Evolutionary conservation across 1,140 invertebrate species (phyloP), one percentile per base, ranked within the genome.

Genomic region (Latrodectus geometricus): DNA sequence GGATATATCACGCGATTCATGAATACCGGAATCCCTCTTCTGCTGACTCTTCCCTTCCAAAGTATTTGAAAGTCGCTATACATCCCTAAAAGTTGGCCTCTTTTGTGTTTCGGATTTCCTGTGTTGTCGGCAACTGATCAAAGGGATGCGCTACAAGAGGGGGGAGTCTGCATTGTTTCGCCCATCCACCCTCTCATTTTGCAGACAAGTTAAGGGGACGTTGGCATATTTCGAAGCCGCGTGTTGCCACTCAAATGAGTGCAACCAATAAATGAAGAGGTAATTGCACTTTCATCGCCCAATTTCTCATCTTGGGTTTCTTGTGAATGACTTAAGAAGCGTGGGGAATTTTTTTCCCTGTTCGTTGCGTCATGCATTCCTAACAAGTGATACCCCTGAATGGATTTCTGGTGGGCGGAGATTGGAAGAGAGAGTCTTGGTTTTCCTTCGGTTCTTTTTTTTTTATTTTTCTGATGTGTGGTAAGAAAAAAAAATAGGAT

Each of bases 121-220:
- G 78, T 82, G 68, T 61, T 73, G 69, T 82, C 79, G 79, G 79
- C 68, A 48, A 20, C 15, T 14, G 79, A 82, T 82, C 79, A 82
- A 82, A 82, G 69, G 69, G 54, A 72, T 35, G 68, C 78, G 23
- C 35, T n/a, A 52, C 17, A 17, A 49, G 54, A 66, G 50, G 20
- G 14, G 21, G 70, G 12, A 15, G 12, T 15, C n/a, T 15, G 70
- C 48, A 73, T 73, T 73, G 68, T 69, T 69, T 69, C 68, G 14
- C 20, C 20, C n/a, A 9, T 21, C 8, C 68, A 14, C 68, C n/a
- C 68, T 5, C 17, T 11, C 68, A n/a, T 23, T n/a, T 61, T 61
- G 11, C 11, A 61, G 8, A 61, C 0, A 61, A 61, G 52, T 75
- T 20, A 61, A 17, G 79, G 79, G 79, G 69, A 48, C 79, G 79